A percentile compares a stretch with the other conserved stretches of the same genome.
Evolutionary conservation across 2,797 vertebrate species (phyloP).

Genomic region (Helarctos malayanus): DNA sequence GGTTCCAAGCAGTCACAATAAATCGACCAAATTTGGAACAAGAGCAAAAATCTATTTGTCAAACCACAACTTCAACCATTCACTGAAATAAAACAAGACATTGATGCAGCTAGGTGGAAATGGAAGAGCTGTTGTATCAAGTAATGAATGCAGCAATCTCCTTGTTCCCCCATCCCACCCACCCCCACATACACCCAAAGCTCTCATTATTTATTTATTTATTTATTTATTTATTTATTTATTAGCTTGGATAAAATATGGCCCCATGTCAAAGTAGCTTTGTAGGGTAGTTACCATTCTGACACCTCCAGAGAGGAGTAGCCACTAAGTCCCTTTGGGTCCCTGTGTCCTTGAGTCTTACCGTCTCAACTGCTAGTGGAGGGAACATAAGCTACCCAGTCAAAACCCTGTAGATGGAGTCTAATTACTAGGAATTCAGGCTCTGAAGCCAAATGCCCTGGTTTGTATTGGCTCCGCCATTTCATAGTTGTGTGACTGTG

Average conservation of each 20-base stretch:
- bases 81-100: background rate
- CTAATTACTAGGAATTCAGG: background rate
- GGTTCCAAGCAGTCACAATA: slow-evolving; percentile 17
- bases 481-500: background rate
- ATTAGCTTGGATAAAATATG: background rate
- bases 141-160: background rate
- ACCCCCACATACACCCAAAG: background rate
- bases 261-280: background rate
- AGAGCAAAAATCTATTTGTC: slow-evolving; percentile 37
- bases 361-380: background rate
- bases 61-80: background rate
- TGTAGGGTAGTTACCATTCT: background rate
- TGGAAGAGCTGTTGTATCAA: background rate
- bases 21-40: background rate
- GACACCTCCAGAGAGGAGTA: background rate
- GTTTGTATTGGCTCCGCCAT: background rate
- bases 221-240: background rate
- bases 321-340: background rate
- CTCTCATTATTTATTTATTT: background rate
- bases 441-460: background rate
- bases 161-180: background rate
- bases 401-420: background rate
- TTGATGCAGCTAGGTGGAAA: background rate
- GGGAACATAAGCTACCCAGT: background rate
- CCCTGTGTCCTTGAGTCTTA: background rate